These are phyloP conservation scores for Drosophila willistoni DNA, from an alignment of 1,140 invertebrate species.

Conservation along the genomic window DNA sequence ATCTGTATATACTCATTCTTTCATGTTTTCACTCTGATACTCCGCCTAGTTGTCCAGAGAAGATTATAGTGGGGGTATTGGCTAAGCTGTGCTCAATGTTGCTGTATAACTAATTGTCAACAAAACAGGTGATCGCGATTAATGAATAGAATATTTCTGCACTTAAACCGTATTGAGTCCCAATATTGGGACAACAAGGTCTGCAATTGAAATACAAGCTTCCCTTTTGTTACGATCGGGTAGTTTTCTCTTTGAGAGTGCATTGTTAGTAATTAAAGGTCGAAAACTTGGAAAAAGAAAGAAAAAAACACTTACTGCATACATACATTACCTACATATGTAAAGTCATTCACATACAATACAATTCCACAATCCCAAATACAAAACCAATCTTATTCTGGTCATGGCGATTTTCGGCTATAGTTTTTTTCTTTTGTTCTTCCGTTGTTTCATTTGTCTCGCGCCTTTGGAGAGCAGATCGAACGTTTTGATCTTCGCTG, in stretches of 20 bases:
- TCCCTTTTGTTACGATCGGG: neutral
- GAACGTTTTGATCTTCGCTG: conserved; percentile 44
- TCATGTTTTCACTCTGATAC: too few species aligned
- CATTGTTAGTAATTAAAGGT: conserved; percentile 20
- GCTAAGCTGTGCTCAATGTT: too few species aligned
- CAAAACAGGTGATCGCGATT: neutral
- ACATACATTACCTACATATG: neutral
- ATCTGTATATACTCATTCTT: too few species aligned
- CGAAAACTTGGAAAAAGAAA: conserved; percentile 18
- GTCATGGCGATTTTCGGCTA: conserved; percentile 12
- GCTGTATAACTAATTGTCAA: neutral
- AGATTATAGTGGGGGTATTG: neutral
- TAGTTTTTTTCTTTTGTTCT: conserved; percentile 33
- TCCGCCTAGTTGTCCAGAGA: neutral
- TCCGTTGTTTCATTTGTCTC: conserved; percentile 10
- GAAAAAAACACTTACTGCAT: conserved; percentile 12
- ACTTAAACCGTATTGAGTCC: conserved; percentile 1
- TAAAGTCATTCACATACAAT: conserved; percentile 3
- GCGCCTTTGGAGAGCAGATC: conserved; percentile 31
- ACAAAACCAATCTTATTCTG: neutral
- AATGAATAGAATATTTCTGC: neutral
- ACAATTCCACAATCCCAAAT: neutral
- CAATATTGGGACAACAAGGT: conserved; percentile 17
- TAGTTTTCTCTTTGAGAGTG: conserved; percentile 3
- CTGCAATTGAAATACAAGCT: conserved; percentile 11